These are phyloP conservation scores for Myotis brandtii DNA, from an alignment of 2,113 vertebrate species.

Conservation along the genomic window DNA sequence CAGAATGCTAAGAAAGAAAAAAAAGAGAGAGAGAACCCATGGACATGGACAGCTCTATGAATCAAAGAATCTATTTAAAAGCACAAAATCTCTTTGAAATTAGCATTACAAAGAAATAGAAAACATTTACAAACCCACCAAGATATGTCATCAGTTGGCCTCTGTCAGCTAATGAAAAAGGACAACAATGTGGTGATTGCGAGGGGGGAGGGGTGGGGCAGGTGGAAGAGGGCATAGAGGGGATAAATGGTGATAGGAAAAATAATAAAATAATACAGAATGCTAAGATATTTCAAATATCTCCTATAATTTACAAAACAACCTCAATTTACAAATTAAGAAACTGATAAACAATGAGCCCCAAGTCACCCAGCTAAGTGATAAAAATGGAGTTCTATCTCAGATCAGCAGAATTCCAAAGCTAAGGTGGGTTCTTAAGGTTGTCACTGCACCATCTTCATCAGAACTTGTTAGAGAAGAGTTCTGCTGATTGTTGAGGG, in stretches of 20 bases:
- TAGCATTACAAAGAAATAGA: neutral
- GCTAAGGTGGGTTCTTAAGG: neutral
- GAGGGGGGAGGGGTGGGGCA: too few species aligned
- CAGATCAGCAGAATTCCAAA: neutral
- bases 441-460: neutral
- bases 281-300: neutral
- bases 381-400: neutral
- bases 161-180: neutral
- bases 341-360: neutral
- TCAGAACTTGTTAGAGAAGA: neutral
- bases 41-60: neutral
- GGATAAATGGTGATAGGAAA: neutral
- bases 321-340: neutral
- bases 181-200: neutral
- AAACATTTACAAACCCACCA: neutral
- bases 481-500: neutral
- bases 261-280: neutral
- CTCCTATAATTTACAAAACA: neutral
- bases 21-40: neutral
- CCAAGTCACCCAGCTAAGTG: neutral
- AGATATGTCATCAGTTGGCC: neutral
- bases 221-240: neutral
- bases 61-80: constrained; percentile 28
- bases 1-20: neutral
- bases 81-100: neutral